Evolutionary conservation across 2,797 vertebrate genomes (phyloP), one percentile per base, ranked within the genome.

Genomic region (Schizopygopsis pylzovi): DNA sequence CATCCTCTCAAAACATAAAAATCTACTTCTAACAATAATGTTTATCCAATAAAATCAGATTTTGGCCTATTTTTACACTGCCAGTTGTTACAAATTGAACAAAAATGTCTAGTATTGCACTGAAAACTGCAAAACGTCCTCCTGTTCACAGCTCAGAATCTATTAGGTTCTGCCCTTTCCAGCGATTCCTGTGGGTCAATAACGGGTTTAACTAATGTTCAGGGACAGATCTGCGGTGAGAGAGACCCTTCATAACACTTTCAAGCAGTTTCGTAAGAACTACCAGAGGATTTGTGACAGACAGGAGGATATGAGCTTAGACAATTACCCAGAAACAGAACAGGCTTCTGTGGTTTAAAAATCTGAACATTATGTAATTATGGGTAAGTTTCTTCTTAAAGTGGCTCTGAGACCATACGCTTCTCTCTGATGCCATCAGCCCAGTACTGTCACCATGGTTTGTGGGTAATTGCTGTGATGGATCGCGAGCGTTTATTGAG

Each of bases 191-290:
- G 39, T 45, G n/a, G 39, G n/a, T 59, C n/a, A 72, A 15, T 82
- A 59, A 43, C 73, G 70, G 12, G 6, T 73, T 73, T 82, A 33
- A 73, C 54, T n/a, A 54, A 82, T n/a, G 70, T 71, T 45, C 49
- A 82, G n/a, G 45, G n/a, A 45, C 12, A 22, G n/a, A 9, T 61
- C 22, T 15, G 37, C 4, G 15, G 15, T 52, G 6, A 25, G 11
- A 71, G 1, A 72, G 81, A 73, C 41, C 47, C 39, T 63, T 75
- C 81, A 49, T n/a, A 75, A 63, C 47, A 33, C 18, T 6, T 70
- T 72, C 16, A 43, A 76, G 33, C 0, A 15, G 11, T 47, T 67
- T 76, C 22, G 7, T 76, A 76, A 39, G 45, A 65, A 67, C 59
- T 5, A 76, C 41, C 9, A 41, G 22, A 41, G 33, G 15, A 49